These are phyloP conservation scores for Euwallacea similis DNA, from an alignment of 1,140 invertebrate genomes.

Conservation along the genomic window DNA sequence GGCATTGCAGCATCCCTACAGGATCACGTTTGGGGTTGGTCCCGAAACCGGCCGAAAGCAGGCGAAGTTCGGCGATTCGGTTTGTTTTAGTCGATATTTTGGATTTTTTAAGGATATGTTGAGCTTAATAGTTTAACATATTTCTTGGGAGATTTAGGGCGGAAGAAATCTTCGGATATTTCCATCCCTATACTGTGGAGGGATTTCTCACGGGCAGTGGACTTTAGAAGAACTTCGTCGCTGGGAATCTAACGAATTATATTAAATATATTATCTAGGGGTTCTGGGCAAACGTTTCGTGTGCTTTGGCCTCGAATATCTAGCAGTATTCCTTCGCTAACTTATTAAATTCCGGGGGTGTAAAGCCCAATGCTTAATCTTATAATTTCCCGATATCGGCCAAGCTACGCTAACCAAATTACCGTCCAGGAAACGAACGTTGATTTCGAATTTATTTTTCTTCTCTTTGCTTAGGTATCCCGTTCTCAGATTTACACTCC, in stretches of 20 bases:
- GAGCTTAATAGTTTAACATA: not conserved
- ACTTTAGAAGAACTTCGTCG: not conserved
- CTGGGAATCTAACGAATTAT: not conserved
- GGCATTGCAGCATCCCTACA: constrained; percentile 38
- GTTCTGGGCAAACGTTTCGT: not conserved
- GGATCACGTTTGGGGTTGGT: constrained; percentile 34
- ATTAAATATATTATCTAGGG: not conserved
- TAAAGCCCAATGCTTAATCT: constrained; percentile 15
- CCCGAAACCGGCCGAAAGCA: constrained; percentile 18
- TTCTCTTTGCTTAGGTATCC: not conserved
- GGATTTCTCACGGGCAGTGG: not conserved
- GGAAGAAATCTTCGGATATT: too few species aligned
- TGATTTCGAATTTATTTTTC: constrained; percentile 23
- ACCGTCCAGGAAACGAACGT: constrained; percentile 32
- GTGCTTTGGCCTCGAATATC: not conserved
- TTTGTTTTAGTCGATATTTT: constrained; percentile 34
- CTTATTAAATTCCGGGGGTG: not conserved
- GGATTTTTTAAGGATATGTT: constrained; percentile 17
- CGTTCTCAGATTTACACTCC: not conserved
- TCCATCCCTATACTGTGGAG: too few species aligned
- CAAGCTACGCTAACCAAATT: constrained; percentile 26
- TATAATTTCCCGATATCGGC: constrained; percentile 33
- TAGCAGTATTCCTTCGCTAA: not conserved
- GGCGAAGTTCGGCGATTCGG: constrained; percentile 16
- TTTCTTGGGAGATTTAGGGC: not conserved